Evolutionary conservation across 2,888 invertebrate genomes (phyloP), one percentile per base, ranked within the genome.

Genomic region (Synanthedon vespiformis): DNA sequence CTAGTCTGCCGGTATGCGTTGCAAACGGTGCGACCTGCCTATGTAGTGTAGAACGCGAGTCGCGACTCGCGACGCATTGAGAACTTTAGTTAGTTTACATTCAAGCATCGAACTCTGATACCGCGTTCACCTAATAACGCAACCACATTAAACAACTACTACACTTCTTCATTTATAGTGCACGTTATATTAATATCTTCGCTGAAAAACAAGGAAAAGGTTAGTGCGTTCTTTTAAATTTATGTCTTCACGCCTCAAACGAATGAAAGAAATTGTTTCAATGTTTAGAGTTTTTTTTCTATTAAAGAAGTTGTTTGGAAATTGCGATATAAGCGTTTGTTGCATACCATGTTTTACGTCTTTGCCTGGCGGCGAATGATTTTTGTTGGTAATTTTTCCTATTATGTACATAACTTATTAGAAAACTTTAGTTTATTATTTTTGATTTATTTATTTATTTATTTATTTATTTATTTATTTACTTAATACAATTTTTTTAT

Each of bases 1-100:
- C 48, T 41, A 59, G 48, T 49, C 49, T 49, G 49, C 56, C 55
- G 62, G 62, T 57, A 62, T 62, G 58, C 59, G 61, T 59, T 34
- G 34, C 34, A 34, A 34, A 34, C 34, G 34, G 34, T 34, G 34
- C 34, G 34, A 34, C 34, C 34, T 34, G 34, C 10, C 34, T 34
- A 10, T 34, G 34, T 34, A 10, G 34, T 34, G 34, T 34, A 10
- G 34, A 34, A 34, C 34, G 34, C 44, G 13, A 44, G 2, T 16
- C 16, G 16, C 18, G 18, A 16, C 44, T 44, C 14, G 44, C 44
- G 14, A 44, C 44, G n/a, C 44, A 14, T 44, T 14, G 14, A 14
- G 44, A 44, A 44, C 44, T 14, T 44, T 8, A 44, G 44, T 44
- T 8, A 44, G 44, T 44, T 44, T 44, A 44, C 6, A n/a, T 44